Evolutionary conservation across 2,888 invertebrate genomes (phyloP).

Genomic region (Hypercompe scribonia): DNA sequence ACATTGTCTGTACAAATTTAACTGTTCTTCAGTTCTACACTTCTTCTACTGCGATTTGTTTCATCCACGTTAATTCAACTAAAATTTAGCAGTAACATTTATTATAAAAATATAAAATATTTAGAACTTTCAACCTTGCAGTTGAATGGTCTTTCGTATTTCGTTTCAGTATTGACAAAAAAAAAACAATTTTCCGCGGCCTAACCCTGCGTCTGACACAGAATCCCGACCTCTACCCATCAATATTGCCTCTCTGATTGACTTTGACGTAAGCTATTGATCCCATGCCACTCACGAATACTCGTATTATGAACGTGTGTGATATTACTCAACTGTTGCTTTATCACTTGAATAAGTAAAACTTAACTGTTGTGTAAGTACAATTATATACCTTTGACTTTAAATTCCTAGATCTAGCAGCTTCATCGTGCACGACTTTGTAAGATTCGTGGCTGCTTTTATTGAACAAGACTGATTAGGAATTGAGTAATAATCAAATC

Average conservation of each 20-base stretch:
- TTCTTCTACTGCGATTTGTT: too few relatives aligned
- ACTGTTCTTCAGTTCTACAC: not conserved
- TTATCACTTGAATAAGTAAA: not conserved
- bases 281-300: slow-evolving; percentile 12
- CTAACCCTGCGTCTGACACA: slow-evolving; percentile 16
- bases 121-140: not conserved
- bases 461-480: too few relatives aligned
- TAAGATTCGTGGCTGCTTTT: too few relatives aligned
- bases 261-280: slow-evolving; percentile 19
- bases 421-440: not conserved
- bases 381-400: not conserved
- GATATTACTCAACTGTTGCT: slow-evolving; percentile 11
- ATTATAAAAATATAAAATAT: not conserved
- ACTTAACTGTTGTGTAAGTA: not conserved
- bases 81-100: not conserved
- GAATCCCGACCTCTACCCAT: not conserved
- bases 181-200: slow-evolving; percentile 4
- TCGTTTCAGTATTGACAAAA: slow-evolving; percentile 4
- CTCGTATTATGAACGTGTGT: slow-evolving; percentile 12
- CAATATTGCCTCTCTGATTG: slow-evolving; percentile 14
- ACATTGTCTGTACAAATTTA: not conserved
- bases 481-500: too few relatives aligned
- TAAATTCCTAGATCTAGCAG: not conserved
- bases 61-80: not conserved
- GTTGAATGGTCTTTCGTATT: not conserved